Base-by-base conservation (phyloP, 30 jellyfish, hydroid and myxozoan genomes). In the Pseudorhiza aurosa region DNA sequence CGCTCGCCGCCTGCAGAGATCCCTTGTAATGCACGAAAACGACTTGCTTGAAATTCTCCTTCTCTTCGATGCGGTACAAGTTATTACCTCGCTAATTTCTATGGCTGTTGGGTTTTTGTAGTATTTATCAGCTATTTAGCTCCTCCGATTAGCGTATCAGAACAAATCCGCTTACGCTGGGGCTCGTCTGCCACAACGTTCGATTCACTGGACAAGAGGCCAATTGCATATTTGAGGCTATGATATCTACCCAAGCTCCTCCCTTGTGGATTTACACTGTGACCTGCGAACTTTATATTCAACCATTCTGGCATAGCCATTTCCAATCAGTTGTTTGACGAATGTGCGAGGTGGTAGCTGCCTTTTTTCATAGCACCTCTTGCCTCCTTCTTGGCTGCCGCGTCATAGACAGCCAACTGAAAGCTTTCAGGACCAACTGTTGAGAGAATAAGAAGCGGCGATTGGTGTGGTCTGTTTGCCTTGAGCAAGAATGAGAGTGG, bases 171-270 rank as follows among this genome's bases (percentile, higher is more conserved):
- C 21, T 68, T 68, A 68, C 21, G 22, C 19, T 4, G 8, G 39
- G 83, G 83, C 56, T 45, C 29, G 83, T 29, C 83, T 46, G 53
- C 68, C 65, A 33, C 65, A 35, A 55, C 65, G 8, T n/a, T 68
- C 51, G 8, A 36, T 40, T 8, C 69, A 26, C 17, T 62, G 79
- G 55, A 77, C 65, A 60, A 45, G 76, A 62, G 74, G 73, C 68
- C 62, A 77, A 74, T 50, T 50, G 59, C 73, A 77, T 77, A 58
- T 51, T 77, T 77, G 89, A 77, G 89, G 89, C 82, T 24, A 77
- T 47, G 39, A 29, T 37, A 60, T 77, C 89, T 44, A 12, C 57
- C 73, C 58, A 60, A 51, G 89, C 89, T 46, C 89, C 89, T 40
- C 89, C 89, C 74, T 58, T 51, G 35, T 44, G 72, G 82, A 53